Conservation (phyloP, 2,113 vertebrate genomes). For the Microtus richardsoni region DNA sequence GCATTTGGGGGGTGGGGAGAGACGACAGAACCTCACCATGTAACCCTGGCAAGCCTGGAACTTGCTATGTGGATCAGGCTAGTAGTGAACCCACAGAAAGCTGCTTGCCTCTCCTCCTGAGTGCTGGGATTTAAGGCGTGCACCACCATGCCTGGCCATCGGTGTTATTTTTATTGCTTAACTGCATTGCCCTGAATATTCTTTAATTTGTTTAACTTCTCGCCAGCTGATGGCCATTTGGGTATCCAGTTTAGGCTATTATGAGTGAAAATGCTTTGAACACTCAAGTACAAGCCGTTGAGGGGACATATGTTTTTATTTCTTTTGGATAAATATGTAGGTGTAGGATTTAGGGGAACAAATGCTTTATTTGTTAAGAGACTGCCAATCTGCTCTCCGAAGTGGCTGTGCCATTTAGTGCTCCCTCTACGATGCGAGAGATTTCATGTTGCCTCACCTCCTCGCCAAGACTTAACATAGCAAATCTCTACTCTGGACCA, state of each 20-base stretch:
- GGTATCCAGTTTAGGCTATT: not conserved
- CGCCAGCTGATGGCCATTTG: not conserved
- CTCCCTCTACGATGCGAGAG: fast-evolving
- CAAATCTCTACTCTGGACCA: not conserved
- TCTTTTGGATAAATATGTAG: not conserved
- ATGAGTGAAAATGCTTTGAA: not conserved
- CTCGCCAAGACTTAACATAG: too few species aligned
- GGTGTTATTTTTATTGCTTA: not conserved
- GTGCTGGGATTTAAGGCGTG: not conserved
- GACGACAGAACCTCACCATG: not conserved
- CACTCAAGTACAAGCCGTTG: not conserved
- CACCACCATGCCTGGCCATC: not conserved
- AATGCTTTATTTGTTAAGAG: not conserved
- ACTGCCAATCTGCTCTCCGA: not conserved
- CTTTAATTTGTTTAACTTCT: not conserved
- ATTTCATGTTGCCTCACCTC: not conserved
- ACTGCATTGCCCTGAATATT: fast-evolving
- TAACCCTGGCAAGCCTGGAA: not conserved
- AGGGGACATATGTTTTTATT: not conserved
- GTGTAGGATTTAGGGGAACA: not conserved
- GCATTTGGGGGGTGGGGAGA: fast-evolving
- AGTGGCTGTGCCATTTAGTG: not conserved
- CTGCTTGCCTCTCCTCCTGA: not conserved
- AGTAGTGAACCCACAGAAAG: not conserved
- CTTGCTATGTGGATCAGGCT: not conserved